These are phyloP conservation scores for Anas capensis DNA, from an alignment of 2,797 vertebrate genomes.

Conservation along the genomic window DNA sequence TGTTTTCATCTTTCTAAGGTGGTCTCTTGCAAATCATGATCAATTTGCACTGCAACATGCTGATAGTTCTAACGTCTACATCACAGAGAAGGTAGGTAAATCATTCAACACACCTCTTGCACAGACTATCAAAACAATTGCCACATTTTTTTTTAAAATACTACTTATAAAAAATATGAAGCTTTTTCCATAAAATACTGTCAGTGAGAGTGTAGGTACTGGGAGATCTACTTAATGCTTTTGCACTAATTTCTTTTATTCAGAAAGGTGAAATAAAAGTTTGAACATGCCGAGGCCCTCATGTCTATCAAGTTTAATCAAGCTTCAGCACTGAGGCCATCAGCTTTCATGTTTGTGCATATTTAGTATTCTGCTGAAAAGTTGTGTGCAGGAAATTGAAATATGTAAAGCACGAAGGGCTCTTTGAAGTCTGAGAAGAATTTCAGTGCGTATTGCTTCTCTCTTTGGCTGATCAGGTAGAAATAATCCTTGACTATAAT, in stretches of 20 bases:
- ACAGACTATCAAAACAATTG: neutral
- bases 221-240: neutral
- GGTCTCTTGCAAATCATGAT: conserved; percentile 93
- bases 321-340: neutral
- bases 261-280: neutral
- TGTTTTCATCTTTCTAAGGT: conserved; percentile 81
- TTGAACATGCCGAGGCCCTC: neutral
- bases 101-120: neutral
- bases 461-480: neutral
- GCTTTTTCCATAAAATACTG: accelerated
- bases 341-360: neutral
- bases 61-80: conserved; percentile 96
- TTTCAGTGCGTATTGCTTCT: neutral
- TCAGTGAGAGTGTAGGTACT: neutral
- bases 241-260: neutral
- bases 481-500: neutral
- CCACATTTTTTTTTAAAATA: neutral
- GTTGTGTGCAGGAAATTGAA: neutral
- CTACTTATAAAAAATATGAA: neutral
- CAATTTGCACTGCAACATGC: conserved; percentile 94
- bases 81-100: conserved; percentile 94
- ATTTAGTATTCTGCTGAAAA: neutral
- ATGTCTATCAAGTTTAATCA: neutral
- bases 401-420: neutral
- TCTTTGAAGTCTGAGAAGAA: conserved; percentile 20